A percentile compares a stretch with the other conserved stretches of the same genome.
Conservation (phyloP, 2,888 invertebrate species). For the Epiperipatus broadwayi region DNA sequence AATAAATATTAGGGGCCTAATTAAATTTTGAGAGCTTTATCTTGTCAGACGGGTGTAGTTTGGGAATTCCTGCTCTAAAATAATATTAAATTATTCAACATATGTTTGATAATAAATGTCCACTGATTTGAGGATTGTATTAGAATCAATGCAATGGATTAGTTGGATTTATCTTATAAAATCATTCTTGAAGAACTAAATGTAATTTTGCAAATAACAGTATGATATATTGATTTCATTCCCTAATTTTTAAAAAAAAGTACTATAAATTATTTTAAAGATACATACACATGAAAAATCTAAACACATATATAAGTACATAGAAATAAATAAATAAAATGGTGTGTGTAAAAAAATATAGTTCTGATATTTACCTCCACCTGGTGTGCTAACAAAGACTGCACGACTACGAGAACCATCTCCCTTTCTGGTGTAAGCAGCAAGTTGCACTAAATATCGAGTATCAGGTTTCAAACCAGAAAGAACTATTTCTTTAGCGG, state of each 20-base stretch:
- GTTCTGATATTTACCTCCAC: conserved; percentile 67
- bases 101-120: too few species aligned
- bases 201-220: too few species aligned
- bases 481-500: conserved; percentile 52
- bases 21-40: too few species aligned
- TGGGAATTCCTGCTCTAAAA: too few species aligned
- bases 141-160: too few species aligned
- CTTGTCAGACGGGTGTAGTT: too few species aligned
- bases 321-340: not conserved
- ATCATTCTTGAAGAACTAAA: too few species aligned
- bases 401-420: conserved; percentile 81
- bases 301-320: conserved; percentile 19
- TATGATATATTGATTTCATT: too few species aligned
- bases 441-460: conserved; percentile 77
- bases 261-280: conserved; percentile 12
- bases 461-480: conserved; percentile 86
- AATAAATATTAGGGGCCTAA: too few species aligned
- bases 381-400: conserved; percentile 68
- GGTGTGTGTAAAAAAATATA: conserved; percentile 5
- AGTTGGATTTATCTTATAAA: too few species aligned
- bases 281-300: conserved; percentile 8
- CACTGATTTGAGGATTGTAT: too few species aligned
- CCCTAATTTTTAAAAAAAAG: conserved; percentile 9
- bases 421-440: conserved; percentile 85
- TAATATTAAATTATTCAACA: too few species aligned